Conservation (phyloP, 2,888 invertebrate genomes). For the Cenopis cana region DNA sequence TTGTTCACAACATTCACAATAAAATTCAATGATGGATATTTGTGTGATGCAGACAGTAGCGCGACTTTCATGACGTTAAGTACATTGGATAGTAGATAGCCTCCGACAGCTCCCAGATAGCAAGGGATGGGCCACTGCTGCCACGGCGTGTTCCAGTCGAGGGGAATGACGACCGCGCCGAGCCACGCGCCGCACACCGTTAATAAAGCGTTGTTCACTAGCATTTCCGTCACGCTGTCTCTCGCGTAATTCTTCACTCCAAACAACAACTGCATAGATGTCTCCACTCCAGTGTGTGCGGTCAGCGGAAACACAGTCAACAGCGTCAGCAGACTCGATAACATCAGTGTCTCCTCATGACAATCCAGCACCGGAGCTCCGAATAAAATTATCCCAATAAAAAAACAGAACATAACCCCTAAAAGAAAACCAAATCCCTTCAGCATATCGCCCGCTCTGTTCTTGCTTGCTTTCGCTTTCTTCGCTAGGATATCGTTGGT, state of each 20-base stretch:
- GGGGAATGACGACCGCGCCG: conserved; percentile 93
- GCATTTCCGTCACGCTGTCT: conserved; percentile 83
- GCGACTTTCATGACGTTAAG: conserved; percentile 78
- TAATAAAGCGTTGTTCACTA: conserved; percentile 83
- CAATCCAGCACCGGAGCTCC: conserved; percentile 88
- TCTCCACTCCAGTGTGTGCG: conserved; percentile 86
- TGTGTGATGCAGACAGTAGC: conserved; percentile 66
- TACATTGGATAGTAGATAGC: conserved; percentile 85
- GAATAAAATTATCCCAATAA: conserved; percentile 86
- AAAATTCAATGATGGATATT: conserved; percentile 68
- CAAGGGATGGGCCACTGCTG: conserved; percentile 93
- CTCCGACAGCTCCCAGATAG: conserved; percentile 87
- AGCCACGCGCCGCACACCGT: conserved; percentile 92
- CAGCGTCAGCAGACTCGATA: conserved; percentile 86
- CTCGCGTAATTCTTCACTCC: conserved; percentile 79
- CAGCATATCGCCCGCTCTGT: conserved; percentile 76
- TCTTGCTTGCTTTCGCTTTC: conserved; percentile 70
- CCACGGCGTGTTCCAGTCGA: conserved; percentile 97
- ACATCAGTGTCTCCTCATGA: conserved; percentile 88
- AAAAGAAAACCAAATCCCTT: conserved; percentile 79
- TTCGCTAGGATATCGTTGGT: conserved; percentile 68
- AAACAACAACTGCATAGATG: conserved; percentile 81
- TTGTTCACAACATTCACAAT: conserved; percentile 66
- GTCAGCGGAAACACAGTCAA: conserved; percentile 87
- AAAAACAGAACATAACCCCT: conserved; percentile 81